Percentiles rank a stretch among this genome's conserved stretches.
phyloP scores from a whole-genome alignment of 1,140 invertebrate species.

The Apocrypta bakeri region DNA sequence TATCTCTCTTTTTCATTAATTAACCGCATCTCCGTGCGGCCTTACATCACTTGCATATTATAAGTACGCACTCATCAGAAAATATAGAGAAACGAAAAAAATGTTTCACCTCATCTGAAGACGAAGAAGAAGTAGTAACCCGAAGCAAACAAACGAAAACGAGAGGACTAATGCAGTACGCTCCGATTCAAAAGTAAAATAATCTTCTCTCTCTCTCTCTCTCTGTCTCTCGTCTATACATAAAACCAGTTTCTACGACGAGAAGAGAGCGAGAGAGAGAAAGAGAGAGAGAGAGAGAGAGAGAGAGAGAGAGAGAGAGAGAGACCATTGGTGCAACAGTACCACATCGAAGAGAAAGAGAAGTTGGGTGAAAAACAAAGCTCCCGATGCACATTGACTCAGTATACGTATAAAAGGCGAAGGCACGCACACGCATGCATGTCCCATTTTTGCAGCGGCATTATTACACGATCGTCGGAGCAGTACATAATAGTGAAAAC shows the following conservation, averaged over 20 bases:
- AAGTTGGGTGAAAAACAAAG: not conserved
- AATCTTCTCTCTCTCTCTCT: not conserved
- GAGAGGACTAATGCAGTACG: not conserved
- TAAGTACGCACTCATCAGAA: too few species aligned
- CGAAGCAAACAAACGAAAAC: not conserved
- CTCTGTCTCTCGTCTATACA: conserved; percentile 12
- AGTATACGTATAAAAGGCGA: not conserved
- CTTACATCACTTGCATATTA: not conserved
- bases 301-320: not conserved
- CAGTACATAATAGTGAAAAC: conserved; percentile 23
- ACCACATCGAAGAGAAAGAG: not conserved
- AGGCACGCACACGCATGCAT: not conserved
- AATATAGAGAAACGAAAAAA: too few species aligned
- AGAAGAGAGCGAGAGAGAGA: not conserved
- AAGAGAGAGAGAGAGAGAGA: not conserved
- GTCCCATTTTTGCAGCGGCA: not conserved
- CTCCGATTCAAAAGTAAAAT: conserved; percentile 26
- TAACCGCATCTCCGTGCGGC: too few species aligned
- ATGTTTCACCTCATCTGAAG: not conserved
- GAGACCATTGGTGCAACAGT: too few species aligned
- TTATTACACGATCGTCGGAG: not conserved
- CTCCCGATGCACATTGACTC: not conserved
- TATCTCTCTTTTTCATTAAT: not conserved
- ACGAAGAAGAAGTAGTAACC: too few species aligned
- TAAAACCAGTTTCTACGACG: conserved; percentile 11